Base-by-base conservation (phyloP, 1,140 invertebrate species). In the Cepaea nemoralis region DNA sequence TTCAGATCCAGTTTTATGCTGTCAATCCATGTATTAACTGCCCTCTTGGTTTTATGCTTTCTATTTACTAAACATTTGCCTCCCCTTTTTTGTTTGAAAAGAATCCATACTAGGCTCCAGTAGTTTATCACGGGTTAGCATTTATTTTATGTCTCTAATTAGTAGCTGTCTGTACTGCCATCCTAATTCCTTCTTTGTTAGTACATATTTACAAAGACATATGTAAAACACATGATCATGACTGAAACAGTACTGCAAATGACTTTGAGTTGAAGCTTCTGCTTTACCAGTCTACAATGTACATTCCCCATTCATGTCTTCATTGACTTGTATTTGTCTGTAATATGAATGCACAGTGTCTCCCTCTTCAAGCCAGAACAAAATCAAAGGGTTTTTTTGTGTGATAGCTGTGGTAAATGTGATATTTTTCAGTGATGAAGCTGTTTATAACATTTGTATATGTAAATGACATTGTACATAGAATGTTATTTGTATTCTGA, bases 401-500 rank as follows among this genome's bases (percentile, higher is more conserved):
- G 39, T 70, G 39, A 70, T 70, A 42, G 8, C 40, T 39, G 39
- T 70, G 69, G 69, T 70, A 31, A 22, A 70, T 70, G 69, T 70
- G 69, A 70, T 70, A 70, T 10, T 40, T 42, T 70, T 39, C 39
- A 40, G 69, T 70, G 35, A 70, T 70, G 19, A 8, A 39, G 24
- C 5, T 6, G 10, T 70, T 70, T 40, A 24, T 40, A 27, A 37
- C 10, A 35, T 37, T 22, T 70, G 33, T 70, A 40, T 24, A 40
- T 40, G 69, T 39, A 70, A 70, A 70, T 40, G 35, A 42, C 22
- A 69, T 39, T 69, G 66, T 69, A 70, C 19, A 70, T 70, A 70
- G 37, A 70, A 8, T 70, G 69, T 70, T 70, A 70, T 70, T 70
- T 70, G 69, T 70, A 70, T 70, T 63, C 40, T 70, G 69, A 70